These are phyloP conservation scores for Ariolimax columbianus DNA, from an alignment of 2,888 invertebrate species.

Conservation along the genomic window DNA sequence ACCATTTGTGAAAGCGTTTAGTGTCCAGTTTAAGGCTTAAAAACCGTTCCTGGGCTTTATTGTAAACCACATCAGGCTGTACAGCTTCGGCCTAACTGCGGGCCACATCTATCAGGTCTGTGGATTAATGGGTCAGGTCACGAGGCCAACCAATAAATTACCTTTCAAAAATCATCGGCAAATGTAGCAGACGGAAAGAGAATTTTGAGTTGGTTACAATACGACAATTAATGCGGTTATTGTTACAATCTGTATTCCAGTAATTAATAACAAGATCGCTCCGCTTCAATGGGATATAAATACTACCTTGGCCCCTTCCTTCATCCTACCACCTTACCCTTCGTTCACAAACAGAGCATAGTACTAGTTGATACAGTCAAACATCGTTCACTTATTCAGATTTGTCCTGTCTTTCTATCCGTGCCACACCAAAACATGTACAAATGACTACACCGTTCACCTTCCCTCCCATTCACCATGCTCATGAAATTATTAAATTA, in stretches of 20 bases:
- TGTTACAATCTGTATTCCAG: not conserved
- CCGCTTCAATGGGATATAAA: not conserved
- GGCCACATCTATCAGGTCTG: not conserved
- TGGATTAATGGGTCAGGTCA: slow-evolving; percentile 1
- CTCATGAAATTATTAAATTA: not conserved
- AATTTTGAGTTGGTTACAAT: slow-evolving; percentile 6
- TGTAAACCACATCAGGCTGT: not conserved
- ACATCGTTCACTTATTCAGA: too few species aligned
- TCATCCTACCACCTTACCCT: not conserved
- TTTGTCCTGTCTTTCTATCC: not conserved
- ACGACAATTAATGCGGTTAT: not conserved
- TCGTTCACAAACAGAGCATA: not conserved
- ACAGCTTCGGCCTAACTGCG: not conserved
- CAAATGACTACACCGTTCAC: not conserved
- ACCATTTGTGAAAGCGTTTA: slow-evolving; percentile 18
- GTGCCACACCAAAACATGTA: not conserved
- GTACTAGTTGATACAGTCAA: not conserved
- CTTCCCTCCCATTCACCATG: not conserved
- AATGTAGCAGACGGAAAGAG: not conserved
- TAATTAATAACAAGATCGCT: slow-evolving; percentile 20
- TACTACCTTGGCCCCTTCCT: not conserved
- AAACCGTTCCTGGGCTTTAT: not conserved
- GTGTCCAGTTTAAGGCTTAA: not conserved
- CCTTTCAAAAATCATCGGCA: not conserved
- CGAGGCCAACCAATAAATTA: not conserved